Base-by-base conservation (phyloP, 2,797 vertebrate genomes). In the Lacerta agilis region DNA sequence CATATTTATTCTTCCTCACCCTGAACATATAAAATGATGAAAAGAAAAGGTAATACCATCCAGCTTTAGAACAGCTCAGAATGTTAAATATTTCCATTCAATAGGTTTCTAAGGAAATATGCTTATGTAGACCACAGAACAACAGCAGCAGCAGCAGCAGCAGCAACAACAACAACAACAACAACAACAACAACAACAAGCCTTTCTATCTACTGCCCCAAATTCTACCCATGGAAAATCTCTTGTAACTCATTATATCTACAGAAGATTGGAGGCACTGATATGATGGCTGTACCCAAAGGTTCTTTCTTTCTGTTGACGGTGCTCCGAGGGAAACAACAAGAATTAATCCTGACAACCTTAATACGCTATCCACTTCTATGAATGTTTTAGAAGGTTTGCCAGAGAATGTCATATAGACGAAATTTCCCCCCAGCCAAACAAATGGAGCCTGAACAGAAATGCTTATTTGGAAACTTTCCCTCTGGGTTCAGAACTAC, bases 311-410 rank as follows among this genome's bases (percentile, higher is more conserved):
- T 66, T 80, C 29, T 73, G 76, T 80, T 85, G 78, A 81, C 78
- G 69, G 69, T 85, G 78, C 78, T 85, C 69, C 55, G 25, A 85
- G 58, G 33, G 43, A 81, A 89, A 89, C 76, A 84, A 85, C n/a
- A 81, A 89, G 71, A 85, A 89, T 85, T 85, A 85, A 85, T 76
- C 17, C 38, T 43, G n/a, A 87, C 78, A 91, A 29, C 49, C 10
- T 78, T n/a, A 82, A 64, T 33, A 29, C 38, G 83, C 79, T 85
- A 69, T 43, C 20, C 41, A 83, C 72, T 83, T 78, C 2, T 73
- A 81, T 76, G 58, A 85, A 82, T 64, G 77, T 88, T 77, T 23
- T 2, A 43, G 8, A 0, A 83, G 41, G 23, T n/a, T 27, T 83
- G 75, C 41, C 49, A 58, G 15, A 66, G 58, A n/a, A 41, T 1